phyloP scores from a whole-genome alignment of 2,113 vertebrate genomes.

The Erinaceus europaeus region DNA sequence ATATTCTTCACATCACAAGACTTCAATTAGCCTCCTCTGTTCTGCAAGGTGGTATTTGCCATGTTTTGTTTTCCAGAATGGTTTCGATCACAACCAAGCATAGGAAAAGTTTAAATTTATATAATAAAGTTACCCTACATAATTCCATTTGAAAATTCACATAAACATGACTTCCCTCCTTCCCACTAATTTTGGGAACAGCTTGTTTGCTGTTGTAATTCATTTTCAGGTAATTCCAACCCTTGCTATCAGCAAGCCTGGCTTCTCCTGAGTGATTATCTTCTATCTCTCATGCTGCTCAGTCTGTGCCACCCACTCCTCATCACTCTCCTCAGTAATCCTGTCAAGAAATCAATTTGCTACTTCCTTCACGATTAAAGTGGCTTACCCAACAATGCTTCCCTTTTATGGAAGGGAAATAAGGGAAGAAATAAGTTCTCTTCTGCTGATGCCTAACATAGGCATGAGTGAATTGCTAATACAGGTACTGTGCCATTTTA shows the following conservation, averaged over 20 bases:
- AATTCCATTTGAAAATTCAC: background rate
- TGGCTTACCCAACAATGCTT: background rate
- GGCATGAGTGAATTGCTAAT: background rate
- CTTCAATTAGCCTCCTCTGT: background rate
- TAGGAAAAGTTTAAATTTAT: background rate
- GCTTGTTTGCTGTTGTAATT: background rate
- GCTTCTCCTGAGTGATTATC: background rate
- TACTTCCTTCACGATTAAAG: conserved; percentile 11
- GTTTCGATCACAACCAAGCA: background rate
- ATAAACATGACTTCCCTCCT: background rate
- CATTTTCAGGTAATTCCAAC: background rate
- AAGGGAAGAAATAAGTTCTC: background rate
- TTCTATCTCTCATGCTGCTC: conserved; percentile 20
- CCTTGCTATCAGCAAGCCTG: background rate
- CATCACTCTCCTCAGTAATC: conserved; percentile 22
- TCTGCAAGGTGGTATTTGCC: background rate
- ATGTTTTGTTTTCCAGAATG: background rate
- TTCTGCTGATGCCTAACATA: background rate
- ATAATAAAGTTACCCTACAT: background rate
- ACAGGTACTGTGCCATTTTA: conserved; percentile 28
- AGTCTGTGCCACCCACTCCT: conserved; percentile 49
- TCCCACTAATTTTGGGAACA: background rate
- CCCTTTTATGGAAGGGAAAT: conserved; percentile 68
- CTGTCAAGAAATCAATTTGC: conserved; percentile 64
- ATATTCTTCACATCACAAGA: background rate